phyloP scores from a whole-genome alignment of 2,888 invertebrate genomes.

The Drosophila paranaensis region DNA sequence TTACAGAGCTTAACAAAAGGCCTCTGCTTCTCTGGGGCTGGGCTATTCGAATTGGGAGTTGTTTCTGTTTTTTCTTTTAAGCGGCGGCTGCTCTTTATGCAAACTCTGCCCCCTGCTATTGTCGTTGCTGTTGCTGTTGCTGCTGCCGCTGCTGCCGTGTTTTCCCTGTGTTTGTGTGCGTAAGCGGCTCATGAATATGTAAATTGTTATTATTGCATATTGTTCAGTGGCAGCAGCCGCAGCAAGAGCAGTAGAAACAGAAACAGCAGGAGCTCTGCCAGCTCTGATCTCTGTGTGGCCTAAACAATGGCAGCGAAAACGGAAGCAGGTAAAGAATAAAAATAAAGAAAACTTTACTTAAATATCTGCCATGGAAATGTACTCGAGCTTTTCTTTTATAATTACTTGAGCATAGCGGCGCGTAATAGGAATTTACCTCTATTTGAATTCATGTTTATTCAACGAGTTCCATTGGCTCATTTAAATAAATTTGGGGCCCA shows the following conservation, averaged over 20 bases:
- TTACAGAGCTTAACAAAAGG: conserved; percentile 68
- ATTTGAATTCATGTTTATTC: conserved; percentile 32
- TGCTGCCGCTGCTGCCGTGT: conserved; percentile 21
- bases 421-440: conserved; percentile 24
- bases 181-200: conserved; percentile 77
- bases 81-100: conserved; percentile 72
- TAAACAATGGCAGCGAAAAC: conserved; percentile 35
- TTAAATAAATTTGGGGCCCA: conserved; percentile 22
- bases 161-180: conserved; percentile 60
- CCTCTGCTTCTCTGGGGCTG: conserved; percentile 25
- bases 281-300: conserved; percentile 32
- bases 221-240: conserved; percentile 62
- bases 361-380: conserved; percentile 29
- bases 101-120: conserved; percentile 51
- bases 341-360: conserved; percentile 24
- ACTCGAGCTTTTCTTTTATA: conserved; percentile 23
- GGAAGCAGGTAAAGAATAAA: conserved; percentile 44
- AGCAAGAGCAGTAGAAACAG: conserved; percentile 6
- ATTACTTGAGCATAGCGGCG: conserved; percentile 27
- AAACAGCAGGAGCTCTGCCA: conserved; percentile 14
- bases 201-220: conserved; percentile 80
- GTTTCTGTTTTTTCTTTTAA: conserved; percentile 57
- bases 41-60: conserved; percentile 32
- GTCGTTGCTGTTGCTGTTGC: conserved; percentile 23
- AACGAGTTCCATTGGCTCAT: conserved; percentile 16